Conservation (phyloP, 2,113 vertebrate genomes). For the Machaerirhynchus nigripectus region DNA sequence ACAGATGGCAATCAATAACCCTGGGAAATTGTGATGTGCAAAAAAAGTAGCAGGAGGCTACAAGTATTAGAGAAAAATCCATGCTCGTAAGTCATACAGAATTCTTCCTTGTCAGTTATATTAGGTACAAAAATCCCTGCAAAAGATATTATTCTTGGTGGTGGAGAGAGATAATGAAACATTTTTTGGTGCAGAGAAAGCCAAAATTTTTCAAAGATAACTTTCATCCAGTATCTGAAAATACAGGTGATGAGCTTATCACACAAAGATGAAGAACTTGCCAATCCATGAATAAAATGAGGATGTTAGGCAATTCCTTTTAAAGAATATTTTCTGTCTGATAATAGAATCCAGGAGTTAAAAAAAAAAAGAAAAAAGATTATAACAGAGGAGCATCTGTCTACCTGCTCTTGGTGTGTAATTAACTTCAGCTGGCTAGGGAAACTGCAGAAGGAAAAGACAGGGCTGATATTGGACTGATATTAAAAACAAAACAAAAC, state of each 20-base stretch:
- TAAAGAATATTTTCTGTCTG: not conserved
- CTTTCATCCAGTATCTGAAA: constrained; percentile 11
- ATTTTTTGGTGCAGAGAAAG: not conserved
- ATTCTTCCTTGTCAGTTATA: not conserved
- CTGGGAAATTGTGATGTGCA: constrained; percentile 1
- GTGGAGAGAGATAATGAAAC: not conserved
- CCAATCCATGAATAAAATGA: constrained; percentile 5
- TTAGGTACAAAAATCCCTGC: not conserved
- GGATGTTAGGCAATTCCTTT: not conserved
- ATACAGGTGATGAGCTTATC: not conserved
- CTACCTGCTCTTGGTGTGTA: not conserved
- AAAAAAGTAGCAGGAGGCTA: not conserved
- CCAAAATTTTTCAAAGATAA: not conserved
- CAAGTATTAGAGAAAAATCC: constrained; percentile 45
- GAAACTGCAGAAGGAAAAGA: not conserved
- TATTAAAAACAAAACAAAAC: not conserved
- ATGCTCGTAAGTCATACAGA: not conserved
- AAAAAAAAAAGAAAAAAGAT: not conserved
- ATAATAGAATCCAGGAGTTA: not conserved
- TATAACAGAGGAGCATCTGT: not conserved
- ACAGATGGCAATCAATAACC: constrained; percentile 52
- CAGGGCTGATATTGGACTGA: not conserved
- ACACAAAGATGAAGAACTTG: not conserved
- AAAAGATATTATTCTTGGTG: not conserved
- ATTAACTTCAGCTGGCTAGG: not conserved